Percentiles rank a stretch among this genome's conserved stretches.
These are phyloP conservation scores for Chironomus striatipennis DNA, from an alignment of 1,140 invertebrate species.

Conservation along the genomic window DNA sequence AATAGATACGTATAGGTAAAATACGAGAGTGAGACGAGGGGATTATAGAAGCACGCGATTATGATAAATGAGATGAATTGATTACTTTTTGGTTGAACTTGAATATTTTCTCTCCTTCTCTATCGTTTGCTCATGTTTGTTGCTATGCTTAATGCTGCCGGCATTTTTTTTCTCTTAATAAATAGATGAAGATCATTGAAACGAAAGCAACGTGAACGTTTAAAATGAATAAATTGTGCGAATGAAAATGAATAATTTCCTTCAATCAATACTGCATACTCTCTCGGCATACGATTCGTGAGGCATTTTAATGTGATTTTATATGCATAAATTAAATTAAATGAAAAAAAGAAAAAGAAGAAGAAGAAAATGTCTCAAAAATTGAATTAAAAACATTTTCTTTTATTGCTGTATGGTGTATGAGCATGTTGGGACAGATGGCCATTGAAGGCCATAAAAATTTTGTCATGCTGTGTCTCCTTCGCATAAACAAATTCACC, in stretches of 20 bases:
- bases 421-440: too few relatives aligned
- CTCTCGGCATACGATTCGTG: background rate
- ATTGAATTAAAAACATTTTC: too few relatives aligned
- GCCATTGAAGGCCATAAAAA: background rate
- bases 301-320: conserved; percentile 13
- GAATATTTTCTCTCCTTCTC: background rate
- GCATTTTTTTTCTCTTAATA: background rate
- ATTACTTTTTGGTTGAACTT: conserved; percentile 3
- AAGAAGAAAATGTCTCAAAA: too few relatives aligned
- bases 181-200: background rate
- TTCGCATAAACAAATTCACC: too few relatives aligned
- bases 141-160: background rate
- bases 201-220: background rate
- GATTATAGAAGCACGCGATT: conserved; percentile 1
- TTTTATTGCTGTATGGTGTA: too few relatives aligned
- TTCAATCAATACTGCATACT: background rate
- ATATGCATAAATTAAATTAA: conserved; percentile 7
- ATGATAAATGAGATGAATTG: conserved; percentile 14
- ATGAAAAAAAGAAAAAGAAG: background rate
- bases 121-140: too few relatives aligned
- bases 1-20: background rate
- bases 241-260: too few relatives aligned
- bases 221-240: too few relatives aligned
- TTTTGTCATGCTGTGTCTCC: background rate
- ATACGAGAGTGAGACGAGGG: background rate